Evolutionary conservation across 1,140 invertebrate species (phyloP).

Genomic region (Luehdorfia chinensis): DNA sequence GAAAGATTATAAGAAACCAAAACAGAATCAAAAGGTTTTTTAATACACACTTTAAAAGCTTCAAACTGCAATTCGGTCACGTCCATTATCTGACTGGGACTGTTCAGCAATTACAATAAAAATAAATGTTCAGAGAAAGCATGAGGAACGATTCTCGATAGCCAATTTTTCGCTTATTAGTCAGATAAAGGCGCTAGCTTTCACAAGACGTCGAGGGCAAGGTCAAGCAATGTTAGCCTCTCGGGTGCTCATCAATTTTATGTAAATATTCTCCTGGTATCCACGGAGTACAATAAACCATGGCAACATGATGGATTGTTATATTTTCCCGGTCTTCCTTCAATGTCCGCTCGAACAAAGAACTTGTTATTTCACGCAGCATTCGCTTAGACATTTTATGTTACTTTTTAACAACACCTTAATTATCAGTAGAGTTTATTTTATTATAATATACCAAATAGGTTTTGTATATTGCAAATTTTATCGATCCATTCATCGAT

Average conservation of each 20-base stretch:
- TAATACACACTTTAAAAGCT: too few relatives aligned
- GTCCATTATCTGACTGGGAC: too few relatives aligned
- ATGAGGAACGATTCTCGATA: constrained; percentile 21
- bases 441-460: too few relatives aligned
- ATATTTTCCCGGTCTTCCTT: constrained; percentile 39
- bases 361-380: constrained; percentile 11
- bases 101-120: constrained; percentile 16
- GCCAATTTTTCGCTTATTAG: constrained; percentile 44
- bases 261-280: constrained; percentile 61
- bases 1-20: too few relatives aligned
- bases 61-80: too few relatives aligned
- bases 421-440: too few relatives aligned
- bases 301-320: constrained; percentile 54
- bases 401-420: neutral
- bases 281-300: constrained; percentile 50
- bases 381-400: neutral
- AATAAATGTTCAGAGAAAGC: constrained; percentile 13
- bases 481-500: too few relatives aligned
- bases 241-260: constrained; percentile 54
- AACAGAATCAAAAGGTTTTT: too few relatives aligned
- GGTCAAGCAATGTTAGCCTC: constrained; percentile 46
- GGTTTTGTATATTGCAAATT: too few relatives aligned
- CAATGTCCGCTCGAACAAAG: constrained; percentile 17
- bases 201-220: constrained; percentile 38
- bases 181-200: constrained; percentile 30